phyloP scores from a whole-genome alignment of 2,888 invertebrate genomes.

The Sabellastarte sp. region DNA sequence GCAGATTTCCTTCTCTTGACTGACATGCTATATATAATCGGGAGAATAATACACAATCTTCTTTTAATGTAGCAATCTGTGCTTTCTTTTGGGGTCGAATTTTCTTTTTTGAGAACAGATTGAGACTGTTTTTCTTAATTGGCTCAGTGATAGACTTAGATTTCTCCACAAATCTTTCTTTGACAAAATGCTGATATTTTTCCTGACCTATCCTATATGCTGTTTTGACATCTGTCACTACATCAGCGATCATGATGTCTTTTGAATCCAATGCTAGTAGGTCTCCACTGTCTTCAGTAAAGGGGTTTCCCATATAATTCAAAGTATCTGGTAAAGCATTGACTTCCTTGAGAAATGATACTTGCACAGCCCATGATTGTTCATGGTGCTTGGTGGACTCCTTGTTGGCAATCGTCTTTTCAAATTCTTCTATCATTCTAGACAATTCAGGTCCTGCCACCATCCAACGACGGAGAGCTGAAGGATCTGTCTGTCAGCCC shows the following conservation, averaged over 20 bases:
- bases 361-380: slow-evolving; percentile 4
- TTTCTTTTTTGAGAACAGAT: neutral
- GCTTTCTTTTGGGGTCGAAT: neutral
- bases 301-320: neutral
- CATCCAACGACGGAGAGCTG: slow-evolving; percentile 35
- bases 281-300: neutral
- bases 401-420: neutral
- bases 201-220: no score
- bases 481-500: slow-evolving; percentile 32
- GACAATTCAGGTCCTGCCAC: slow-evolving; percentile 32
- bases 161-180: no score
- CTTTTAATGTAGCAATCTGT: neutral
- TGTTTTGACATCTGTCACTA: no score
- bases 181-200: no score
- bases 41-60: neutral
- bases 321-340: neutral
- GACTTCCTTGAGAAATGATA: slow-evolving; percentile 5
- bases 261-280: neutral
- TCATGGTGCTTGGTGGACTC: slow-evolving; percentile 9
- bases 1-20: no score
- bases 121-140: neutral
- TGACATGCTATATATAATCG: neutral
- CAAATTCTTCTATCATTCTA: slow-evolving; percentile 13
- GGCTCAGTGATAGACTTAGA: neutral
- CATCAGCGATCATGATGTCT: neutral